Percentiles rank a stretch among this genome's conserved stretches.
These are phyloP conservation scores for Erinaceus europaeus DNA, from an alignment of 2,113 vertebrate species.

Conservation along the genomic window DNA sequence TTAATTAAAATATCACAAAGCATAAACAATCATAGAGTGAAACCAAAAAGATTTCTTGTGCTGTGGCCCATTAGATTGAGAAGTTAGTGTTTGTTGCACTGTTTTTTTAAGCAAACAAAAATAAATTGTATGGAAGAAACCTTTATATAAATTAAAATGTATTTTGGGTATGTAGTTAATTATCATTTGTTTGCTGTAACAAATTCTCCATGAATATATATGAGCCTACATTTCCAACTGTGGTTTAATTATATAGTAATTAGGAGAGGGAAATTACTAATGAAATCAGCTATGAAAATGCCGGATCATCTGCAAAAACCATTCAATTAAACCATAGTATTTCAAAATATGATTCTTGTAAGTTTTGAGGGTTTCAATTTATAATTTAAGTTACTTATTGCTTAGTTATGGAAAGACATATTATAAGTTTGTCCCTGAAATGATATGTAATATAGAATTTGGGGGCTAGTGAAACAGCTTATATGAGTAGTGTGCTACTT, in stretches of 20 bases:
- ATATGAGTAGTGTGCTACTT: no score
- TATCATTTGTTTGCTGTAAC: conserved; percentile 68
- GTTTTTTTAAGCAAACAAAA: conserved; percentile 47
- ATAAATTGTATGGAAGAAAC: conserved; percentile 41
- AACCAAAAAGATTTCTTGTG: not conserved
- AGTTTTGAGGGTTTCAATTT: conserved; percentile 58
- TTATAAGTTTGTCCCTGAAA: not conserved
- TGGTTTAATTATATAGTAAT: conserved; percentile 78
- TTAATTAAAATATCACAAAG: conserved; percentile 12
- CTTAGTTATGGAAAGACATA: conserved; percentile 68
- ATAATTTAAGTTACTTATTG: conserved; percentile 58
- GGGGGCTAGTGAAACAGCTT: no score
- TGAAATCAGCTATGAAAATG: conserved; percentile 74
- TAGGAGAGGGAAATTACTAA: conserved; percentile 76
- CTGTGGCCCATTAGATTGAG: not conserved
- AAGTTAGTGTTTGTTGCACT: conserved; percentile 13
- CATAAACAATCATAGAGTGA: not conserved
- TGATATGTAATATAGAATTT: no score
- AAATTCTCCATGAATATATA: conserved; percentile 73
- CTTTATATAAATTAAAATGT: conserved; percentile 48
- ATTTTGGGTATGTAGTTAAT: conserved; percentile 64
- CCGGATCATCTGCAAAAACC: conserved; percentile 67
- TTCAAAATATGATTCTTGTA: conserved; percentile 65
- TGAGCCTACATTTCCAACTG: conserved; percentile 75
- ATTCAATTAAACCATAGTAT: conserved; percentile 50